A percentile compares a stretch with the other conserved stretches of the same genome.
Conservation (phyloP, 2,888 invertebrate genomes). For the Melinaea menophilus region DNA sequence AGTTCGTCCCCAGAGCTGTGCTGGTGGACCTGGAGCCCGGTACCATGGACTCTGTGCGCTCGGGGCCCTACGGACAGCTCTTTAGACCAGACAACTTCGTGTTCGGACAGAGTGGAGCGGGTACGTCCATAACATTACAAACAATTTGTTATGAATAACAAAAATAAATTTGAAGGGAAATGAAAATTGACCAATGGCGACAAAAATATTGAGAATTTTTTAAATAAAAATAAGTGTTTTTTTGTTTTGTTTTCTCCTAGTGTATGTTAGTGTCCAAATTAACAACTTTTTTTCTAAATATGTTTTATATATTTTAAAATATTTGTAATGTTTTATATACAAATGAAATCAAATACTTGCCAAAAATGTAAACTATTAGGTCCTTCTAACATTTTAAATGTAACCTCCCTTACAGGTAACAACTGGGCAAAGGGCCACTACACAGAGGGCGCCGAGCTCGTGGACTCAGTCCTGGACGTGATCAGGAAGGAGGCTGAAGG, state of each 20-base stretch:
- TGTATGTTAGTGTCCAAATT: no score
- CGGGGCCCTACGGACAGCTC: conserved; percentile 88
- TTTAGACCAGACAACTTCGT: conserved; percentile 94
- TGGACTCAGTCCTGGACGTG: conserved; percentile 81
- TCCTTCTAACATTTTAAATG: not conserved
- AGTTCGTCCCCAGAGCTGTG: conserved; percentile 91
- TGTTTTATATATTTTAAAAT: not conserved
- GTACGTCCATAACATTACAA: conserved; percentile 39
- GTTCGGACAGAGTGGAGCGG: conserved; percentile 88
- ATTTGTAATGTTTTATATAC: conserved; percentile 8
- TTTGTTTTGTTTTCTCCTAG: no score
- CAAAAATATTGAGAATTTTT: no score
- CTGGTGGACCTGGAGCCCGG: conserved; percentile 93
- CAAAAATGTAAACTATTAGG: no score
- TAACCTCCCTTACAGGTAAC: conserved; percentile 43
- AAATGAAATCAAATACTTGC: no score
- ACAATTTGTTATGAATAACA: not conserved
- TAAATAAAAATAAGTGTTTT: no score
- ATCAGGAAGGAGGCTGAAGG: conserved; percentile 83
- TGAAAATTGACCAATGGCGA: no score
- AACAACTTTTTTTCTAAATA: no score
- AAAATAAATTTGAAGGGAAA: not conserved
- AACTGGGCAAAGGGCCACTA: conserved; percentile 83
- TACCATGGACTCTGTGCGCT: conserved; percentile 91
- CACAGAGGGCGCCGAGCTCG: conserved; percentile 86